Base-by-base conservation (phyloP, 2,113 vertebrate species). In the Cyprinodon variegatus region DNA sequence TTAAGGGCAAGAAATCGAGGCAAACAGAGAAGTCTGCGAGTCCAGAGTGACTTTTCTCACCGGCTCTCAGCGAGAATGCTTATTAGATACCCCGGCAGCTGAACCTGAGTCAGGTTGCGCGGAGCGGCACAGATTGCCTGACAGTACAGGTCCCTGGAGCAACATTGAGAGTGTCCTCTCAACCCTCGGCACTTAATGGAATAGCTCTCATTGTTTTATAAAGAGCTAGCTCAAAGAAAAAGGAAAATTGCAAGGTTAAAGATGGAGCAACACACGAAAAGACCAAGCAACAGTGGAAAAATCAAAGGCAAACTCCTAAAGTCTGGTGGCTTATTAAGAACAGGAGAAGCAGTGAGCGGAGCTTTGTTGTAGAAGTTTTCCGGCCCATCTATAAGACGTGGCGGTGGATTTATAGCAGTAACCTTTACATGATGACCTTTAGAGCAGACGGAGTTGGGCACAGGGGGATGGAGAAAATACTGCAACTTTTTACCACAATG, bases 341-440 rank as follows among this genome's bases (percentile, higher is more conserved):
- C 7, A 70, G 63, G 45, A 67, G 65, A 60, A 76, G 66, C 10
- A 64, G 69, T 78, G 78, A 86, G 76, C 22, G 59, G 45, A 36
- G 74, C 38, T 71, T 81, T 86, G 83, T 83, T 71, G 60, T 73
- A 62, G 68, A 72, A 76, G 74, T 66, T 87, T 89, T 92, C 88
- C 75, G 78, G 65, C 75, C 71, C 83, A 82, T 86, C 88, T 87
- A 59, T 72, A 48, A 86, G 79, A 76, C 74, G 64, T 39, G 67
- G 72, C 78, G 77, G 77, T 37, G 64, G 89, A 93, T 92, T 92
- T 91, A 92, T 93, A 87, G 68, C 64, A 50, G 71, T 84, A 86
- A 92, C 93, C 93, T 95, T 94, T 93, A 85, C 78, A 80, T 72
- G 40, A 57, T 88, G 89, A 92, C 93, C 94, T 94, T 93, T 93